phyloP scores from a whole-genome alignment of 2,888 invertebrate species.

The Plagodis dolabraria region DNA sequence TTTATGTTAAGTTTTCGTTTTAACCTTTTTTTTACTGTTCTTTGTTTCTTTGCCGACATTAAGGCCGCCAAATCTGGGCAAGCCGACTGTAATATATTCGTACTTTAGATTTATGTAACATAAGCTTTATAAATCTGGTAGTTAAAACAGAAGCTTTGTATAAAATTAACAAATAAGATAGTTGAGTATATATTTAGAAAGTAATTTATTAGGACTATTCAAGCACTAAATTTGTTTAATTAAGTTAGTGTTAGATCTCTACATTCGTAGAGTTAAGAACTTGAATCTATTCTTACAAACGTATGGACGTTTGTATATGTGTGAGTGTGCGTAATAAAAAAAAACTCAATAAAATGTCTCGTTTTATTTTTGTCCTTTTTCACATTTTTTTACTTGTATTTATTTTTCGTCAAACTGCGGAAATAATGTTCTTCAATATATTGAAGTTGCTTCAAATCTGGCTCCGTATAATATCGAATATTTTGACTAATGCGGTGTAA shows the following conservation, averaged over 20 bases:
- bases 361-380: constrained; percentile 37
- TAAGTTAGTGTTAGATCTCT: background rate
- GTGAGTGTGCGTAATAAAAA: constrained; percentile 72
- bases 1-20: constrained; percentile 85
- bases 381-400: too few species aligned
- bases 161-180: constrained; percentile 84
- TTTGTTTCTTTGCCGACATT: constrained; percentile 74
- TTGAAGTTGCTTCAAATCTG: too few species aligned
- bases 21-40: constrained; percentile 62
- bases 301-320: constrained; percentile 67
- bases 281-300: constrained; percentile 37
- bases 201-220: constrained; percentile 53
- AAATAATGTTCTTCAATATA: constrained; percentile 2
- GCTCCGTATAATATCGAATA: too few species aligned
- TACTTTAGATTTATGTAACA: constrained; percentile 45
- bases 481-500: too few species aligned
- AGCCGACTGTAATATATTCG: constrained; percentile 38
- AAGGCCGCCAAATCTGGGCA: constrained; percentile 58
- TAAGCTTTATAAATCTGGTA: constrained; percentile 52
- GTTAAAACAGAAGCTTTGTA: constrained; percentile 85
- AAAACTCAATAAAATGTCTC: constrained; percentile 39
- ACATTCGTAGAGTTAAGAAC: background rate
- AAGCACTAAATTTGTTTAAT: too few species aligned
- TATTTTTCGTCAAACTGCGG: too few species aligned
- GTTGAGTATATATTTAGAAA: constrained; percentile 35